phyloP scores from a whole-genome alignment of 2,113 vertebrate genomes.

The Mus spicilegus region DNA sequence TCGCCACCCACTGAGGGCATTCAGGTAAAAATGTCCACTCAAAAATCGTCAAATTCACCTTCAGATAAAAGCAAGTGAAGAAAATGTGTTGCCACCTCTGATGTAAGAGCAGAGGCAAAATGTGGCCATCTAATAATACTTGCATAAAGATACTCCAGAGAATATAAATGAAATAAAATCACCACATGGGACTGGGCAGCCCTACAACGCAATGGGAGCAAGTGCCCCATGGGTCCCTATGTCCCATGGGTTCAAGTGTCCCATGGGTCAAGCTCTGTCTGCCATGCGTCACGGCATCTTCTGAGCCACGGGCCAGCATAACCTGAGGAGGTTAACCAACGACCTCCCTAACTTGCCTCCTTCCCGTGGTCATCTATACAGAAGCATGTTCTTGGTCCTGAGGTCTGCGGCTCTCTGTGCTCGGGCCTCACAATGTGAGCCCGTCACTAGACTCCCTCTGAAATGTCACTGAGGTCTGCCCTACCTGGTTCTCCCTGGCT shows the following conservation, averaged over 20 bases:
- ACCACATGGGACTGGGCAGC: neutral
- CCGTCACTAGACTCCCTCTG: neutral
- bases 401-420: neutral
- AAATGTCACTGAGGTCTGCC: neutral
- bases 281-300: neutral
- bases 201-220: neutral
- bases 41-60: neutral
- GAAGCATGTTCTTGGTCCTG: neutral
- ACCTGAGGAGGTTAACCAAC: neutral
- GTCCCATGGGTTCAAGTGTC: rapidly evolving
- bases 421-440: neutral
- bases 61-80: slow-evolving; percentile 16
- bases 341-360: neutral
- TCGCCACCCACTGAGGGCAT: neutral
- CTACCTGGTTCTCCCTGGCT: neutral
- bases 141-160: neutral
- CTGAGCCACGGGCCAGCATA: neutral
- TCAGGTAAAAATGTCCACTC: neutral
- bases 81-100: neutral
- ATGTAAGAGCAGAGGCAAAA: neutral
- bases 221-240: rapidly evolving
- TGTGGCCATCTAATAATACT: neutral
- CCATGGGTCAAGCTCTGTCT: rapidly evolving
- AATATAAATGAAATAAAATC: slow-evolving; percentile 3
- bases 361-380: neutral